Evolutionary conservation across 2,888 invertebrate genomes (phyloP), one percentile per base, ranked within the genome.

Genomic region (Atherix ibis): DNA sequence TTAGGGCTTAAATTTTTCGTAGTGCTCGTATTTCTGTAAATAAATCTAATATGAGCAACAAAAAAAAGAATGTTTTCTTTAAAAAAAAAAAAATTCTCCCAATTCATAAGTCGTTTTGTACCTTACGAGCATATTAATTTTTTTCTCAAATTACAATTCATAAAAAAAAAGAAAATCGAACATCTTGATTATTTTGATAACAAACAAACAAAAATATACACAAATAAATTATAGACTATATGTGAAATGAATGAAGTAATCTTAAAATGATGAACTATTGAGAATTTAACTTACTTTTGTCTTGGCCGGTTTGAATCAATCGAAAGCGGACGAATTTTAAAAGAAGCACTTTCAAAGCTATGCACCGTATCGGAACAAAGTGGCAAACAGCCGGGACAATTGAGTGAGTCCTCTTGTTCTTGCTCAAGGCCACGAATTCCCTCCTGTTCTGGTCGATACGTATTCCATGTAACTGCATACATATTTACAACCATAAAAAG

Each of bases 351-450:
- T 1, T 44, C 44, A 4, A 66, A 64, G 30, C 47, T 56, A 45
- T 70, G 71, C 8, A 58, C 51, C 2, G 65, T 65, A 2, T 53
- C 55, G 25, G 45, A 48, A 42, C 71, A 72, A 32, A 67, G 62
- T 1, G 71, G 67, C 19, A 60, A 48, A 46, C 71, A 72, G 4
- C 63, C 44, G 0, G 56, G 51, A 41, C 71, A 71, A 19, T 29
- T 40, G 5, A 71, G 42, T 0, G 67, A 64, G 39, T 66, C 60
- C 13, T 62, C 55, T 2, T 56, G 24, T 44, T 68, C 68, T 19
- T 52, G 44, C 37, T 64, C 56, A 0, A 63, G 44, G 1, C 62
- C 61, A n/a, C 49, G 32, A 0, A 46, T 45, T 10, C 27, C 18
- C 15, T 26, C 35, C 19, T n/a, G 31, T 8, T 12, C 31, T 2